Evolutionary conservation across 2,888 invertebrate species (phyloP).

Genomic region (Xiphydria camelus): DNA sequence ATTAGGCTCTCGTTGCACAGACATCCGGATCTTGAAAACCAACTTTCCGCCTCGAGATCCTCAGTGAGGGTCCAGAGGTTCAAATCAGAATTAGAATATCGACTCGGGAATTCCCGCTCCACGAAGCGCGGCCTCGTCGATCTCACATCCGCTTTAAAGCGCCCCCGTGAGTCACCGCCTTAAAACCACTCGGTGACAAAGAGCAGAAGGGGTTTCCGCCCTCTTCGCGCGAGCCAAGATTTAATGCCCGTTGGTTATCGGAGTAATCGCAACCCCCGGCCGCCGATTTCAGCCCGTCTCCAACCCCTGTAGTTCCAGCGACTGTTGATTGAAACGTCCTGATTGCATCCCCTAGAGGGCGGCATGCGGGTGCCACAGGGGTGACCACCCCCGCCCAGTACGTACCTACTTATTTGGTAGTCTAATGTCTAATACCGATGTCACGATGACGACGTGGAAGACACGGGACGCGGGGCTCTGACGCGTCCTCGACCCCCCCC

Average conservation of each 20-base stretch:
- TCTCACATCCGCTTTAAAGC: constrained; percentile 35
- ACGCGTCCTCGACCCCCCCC: too few species aligned
- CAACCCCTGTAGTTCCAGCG: constrained; percentile 28
- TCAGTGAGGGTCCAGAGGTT: too few species aligned
- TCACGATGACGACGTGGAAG: constrained; percentile 20
- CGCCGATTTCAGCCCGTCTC: constrained; percentile 20
- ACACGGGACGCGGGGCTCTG: too few species aligned
- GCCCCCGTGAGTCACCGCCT: constrained; percentile 43
- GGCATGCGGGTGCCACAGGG: constrained; percentile 44
- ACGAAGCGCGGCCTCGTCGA: too few species aligned
- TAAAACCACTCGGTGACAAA: constrained; percentile 34
- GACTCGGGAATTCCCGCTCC: too few species aligned
- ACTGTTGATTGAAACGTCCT: constrained; percentile 58
- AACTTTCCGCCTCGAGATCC: too few species aligned
- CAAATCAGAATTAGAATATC: too few species aligned
- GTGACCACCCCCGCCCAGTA: constrained; percentile 24
- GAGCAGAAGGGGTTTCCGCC: constrained; percentile 44
- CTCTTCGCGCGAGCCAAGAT: constrained; percentile 48
- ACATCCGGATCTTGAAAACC: too few species aligned
- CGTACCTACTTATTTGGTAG: constrained; percentile 57
- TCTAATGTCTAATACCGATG: constrained; percentile 52
- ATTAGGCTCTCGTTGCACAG: too few species aligned
- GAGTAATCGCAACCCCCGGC: constrained; percentile 45
- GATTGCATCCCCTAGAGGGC: constrained; percentile 56
- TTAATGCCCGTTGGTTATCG: constrained; percentile 54